Percentiles rank a stretch among this genome's conserved stretches.
phyloP scores from a whole-genome alignment of 2,888 invertebrate genomes.

The Lasioglossum figueresi region DNA sequence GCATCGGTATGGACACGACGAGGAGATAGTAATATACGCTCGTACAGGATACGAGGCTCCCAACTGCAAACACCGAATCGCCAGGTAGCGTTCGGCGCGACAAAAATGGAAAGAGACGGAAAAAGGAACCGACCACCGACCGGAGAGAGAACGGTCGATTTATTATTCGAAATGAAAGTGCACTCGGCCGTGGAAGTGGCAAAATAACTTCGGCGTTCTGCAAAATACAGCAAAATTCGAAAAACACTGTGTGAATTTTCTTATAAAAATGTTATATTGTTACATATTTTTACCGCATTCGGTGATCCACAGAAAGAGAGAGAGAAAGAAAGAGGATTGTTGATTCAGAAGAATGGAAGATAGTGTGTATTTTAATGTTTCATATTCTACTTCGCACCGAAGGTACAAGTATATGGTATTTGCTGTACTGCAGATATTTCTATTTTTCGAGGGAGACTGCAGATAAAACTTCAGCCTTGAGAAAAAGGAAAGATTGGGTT shows the following conservation, averaged over 20 bases:
- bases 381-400: background rate
- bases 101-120: background rate
- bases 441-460: background rate
- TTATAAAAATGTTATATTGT: background rate
- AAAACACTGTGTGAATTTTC: background rate
- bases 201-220: conserved; percentile 3
- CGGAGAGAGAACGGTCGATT: background rate
- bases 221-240: background rate
- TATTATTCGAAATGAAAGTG: conserved; percentile 19
- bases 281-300: background rate
- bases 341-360: background rate
- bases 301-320: background rate
- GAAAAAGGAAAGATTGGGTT: background rate
- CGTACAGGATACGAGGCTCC: conserved; percentile 43
- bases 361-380: background rate
- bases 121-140: background rate
- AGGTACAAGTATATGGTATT: background rate
- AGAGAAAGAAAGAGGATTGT: background rate
- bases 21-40: conserved; percentile 61
- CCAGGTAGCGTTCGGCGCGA: conserved; percentile 16
- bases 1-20: conserved; percentile 48
- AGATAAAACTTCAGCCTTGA: background rate
- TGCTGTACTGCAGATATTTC: background rate
- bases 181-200: background rate
- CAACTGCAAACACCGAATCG: conserved; percentile 46